Base-by-base conservation (phyloP, 2,888 invertebrate species). In the Linyphia triangularis region DNA sequence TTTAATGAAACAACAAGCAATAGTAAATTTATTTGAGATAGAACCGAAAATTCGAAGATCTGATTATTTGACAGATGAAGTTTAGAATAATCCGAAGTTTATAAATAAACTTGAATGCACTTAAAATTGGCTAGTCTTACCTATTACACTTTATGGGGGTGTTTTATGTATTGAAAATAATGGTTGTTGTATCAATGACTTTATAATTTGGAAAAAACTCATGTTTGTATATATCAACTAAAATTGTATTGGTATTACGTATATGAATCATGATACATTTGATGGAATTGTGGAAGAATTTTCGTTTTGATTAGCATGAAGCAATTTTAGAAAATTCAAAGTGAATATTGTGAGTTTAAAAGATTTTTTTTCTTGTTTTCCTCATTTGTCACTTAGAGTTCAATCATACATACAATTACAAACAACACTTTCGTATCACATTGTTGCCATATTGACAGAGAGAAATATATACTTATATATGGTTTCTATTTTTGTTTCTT, bases 41-140 rank as follows among this genome's bases (percentile, higher is more conserved):
- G 7, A 65, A 65, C n/a, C 9, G 30, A n/a, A n/a, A n/a, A n/a
- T n/a, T n/a, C n/a, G n/a, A n/a, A n/a, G n/a, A n/a, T n/a, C 28
- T 57, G 24, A 43, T 26, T 6, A 16, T 72, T 72, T 72, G 72
- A 72, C 57, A 72, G 51, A 51, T 26, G 13, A 28, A 33, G 57
- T 33, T 19, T 30, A 6, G n/a, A 33, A 4, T 6, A 33, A 33
- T 33, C 33, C 33, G 33, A 33, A 33, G 33, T 6, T 6, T 6
- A 33, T 33, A 6, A 33, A 33, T 6, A 33, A 33, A n/a, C 10
- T 51, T 28, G 16, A 26, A n/a, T 40, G 22, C 22, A 16, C 37
- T 4, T 3, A 37, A 59, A 19, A 69, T 22, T 10, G 3, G 19
- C 28, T 19, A 22, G 19, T 59, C 40, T 77, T 77, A 77, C 77